These are phyloP conservation scores for Pterobdella sp. DNA, from an alignment of 2,888 invertebrate species.

Conservation along the genomic window DNA sequence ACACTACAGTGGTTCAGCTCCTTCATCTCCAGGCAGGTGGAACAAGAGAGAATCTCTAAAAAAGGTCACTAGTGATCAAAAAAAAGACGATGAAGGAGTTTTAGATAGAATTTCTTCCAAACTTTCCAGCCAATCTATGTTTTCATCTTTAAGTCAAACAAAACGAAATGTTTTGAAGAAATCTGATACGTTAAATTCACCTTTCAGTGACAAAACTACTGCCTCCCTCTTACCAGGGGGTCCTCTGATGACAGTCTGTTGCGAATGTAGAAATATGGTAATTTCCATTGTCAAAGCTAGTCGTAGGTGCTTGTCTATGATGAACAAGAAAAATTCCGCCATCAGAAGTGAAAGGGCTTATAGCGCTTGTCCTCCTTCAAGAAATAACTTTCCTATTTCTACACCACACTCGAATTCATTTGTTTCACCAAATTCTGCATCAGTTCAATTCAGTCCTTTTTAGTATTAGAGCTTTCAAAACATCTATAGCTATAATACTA, in stretches of 20 bases:
- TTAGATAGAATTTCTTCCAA: not conserved
- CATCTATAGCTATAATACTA: too few relatives aligned
- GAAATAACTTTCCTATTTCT: not conserved
- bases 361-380: conserved; percentile 27
- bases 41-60: conserved; percentile 38
- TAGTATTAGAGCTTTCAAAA: not conserved
- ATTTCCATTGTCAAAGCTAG: conserved; percentile 85
- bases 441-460: not conserved
- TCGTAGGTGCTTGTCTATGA: conserved; percentile 54
- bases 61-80: conserved; percentile 5
- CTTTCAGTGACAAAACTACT: conserved; percentile 41
- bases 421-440: too few relatives aligned
- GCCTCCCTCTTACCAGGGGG: conserved; percentile 47
- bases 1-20: conserved; percentile 56
- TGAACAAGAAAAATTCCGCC: conserved; percentile 20
- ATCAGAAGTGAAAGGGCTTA: conserved; percentile 24
- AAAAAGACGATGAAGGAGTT: not conserved
- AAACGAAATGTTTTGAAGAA: not conserved
- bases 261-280: conserved; percentile 88
- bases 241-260: conserved; percentile 80
- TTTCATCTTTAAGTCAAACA: not conserved
- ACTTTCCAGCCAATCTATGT: not conserved
- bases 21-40: conserved; percentile 50
- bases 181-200: conserved; percentile 11
- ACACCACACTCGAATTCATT: conserved; percentile 5